These are phyloP conservation scores for Amphiura filiformis DNA, from an alignment of 35 echinoderm and acorn worm genomes.

Conservation along the genomic window DNA sequence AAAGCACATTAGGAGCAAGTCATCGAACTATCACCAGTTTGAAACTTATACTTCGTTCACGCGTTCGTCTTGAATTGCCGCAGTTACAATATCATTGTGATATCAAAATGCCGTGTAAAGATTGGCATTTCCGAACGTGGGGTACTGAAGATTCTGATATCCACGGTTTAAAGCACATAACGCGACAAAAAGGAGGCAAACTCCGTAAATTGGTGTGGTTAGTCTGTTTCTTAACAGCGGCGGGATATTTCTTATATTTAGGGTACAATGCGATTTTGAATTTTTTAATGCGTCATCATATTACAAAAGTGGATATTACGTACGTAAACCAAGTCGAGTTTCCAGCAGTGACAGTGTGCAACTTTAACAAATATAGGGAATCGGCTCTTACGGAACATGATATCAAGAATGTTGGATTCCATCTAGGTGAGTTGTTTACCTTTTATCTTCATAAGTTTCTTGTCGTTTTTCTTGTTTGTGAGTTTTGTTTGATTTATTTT, in stretches of 20 bases:
- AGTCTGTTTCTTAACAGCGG: background rate
- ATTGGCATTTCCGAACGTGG: conserved; percentile 39
- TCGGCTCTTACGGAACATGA: conserved; percentile 49
- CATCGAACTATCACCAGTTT: too few relatives aligned
- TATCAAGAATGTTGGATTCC: conserved; percentile 53
- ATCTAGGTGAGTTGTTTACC: conserved; percentile 78
- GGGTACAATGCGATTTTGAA: conserved; percentile 20
- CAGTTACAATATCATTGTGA: background rate
- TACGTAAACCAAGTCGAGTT: conserved; percentile 39
- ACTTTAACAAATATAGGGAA: conserved; percentile 71
- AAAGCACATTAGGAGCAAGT: too few relatives aligned
- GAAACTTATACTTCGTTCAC: too few relatives aligned
- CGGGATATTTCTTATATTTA: too few relatives aligned
- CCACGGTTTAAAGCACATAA: conserved; percentile 55
- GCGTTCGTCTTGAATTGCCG: too few relatives aligned
- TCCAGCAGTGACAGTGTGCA: conserved; percentile 68
- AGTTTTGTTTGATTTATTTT: background rate
- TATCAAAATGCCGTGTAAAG: background rate
- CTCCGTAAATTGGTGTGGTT: conserved; percentile 23
- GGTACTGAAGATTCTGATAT: conserved; percentile 44
- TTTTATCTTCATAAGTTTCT: too few relatives aligned
- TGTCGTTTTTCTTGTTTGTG: too few relatives aligned
- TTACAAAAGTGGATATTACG: conserved; percentile 75
- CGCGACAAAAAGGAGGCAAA: conserved; percentile 8
- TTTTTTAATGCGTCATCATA: conserved; percentile 52